Evolutionary conservation across 1,140 invertebrate species (phyloP).

Genomic region (Drosophila littoralis): DNA sequence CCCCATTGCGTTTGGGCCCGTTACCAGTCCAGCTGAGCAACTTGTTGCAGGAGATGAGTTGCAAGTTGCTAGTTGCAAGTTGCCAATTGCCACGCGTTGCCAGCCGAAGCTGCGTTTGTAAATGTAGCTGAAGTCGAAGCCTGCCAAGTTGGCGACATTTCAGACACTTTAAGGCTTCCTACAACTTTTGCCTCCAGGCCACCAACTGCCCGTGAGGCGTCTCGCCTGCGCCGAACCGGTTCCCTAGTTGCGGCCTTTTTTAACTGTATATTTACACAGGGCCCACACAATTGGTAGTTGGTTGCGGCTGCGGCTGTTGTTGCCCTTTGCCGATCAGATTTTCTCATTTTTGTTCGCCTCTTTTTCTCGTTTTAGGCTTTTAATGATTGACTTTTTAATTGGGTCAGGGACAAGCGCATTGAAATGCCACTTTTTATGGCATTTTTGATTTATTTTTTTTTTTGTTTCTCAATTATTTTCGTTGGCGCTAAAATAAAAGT

Average conservation of each 20-base stretch:
- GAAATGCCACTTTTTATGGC: slow-evolving; percentile 22
- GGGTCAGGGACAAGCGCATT: slow-evolving; percentile 64
- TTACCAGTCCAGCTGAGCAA: slow-evolving; percentile 47
- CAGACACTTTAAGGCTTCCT: slow-evolving; percentile 75
- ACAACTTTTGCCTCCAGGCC: slow-evolving; percentile 28
- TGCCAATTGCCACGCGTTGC: slow-evolving; percentile 47
- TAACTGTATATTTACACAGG: slow-evolving; percentile 30
- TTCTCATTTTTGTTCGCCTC: slow-evolving; percentile 29
- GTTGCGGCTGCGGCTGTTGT: not conserved
- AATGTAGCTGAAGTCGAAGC: slow-evolving; percentile 46
- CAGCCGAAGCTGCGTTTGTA: not conserved
- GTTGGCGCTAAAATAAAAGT: slow-evolving; percentile 8
- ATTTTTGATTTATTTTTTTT: slow-evolving; percentile 24
- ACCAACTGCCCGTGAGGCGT: not conserved
- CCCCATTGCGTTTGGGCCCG: slow-evolving; percentile 41
- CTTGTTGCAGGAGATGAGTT: slow-evolving; percentile 40
- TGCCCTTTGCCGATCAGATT: slow-evolving; percentile 44
- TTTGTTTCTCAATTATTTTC: slow-evolving; percentile 9
- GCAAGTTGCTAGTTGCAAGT: slow-evolving; percentile 15
- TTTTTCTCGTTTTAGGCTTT: slow-evolving; percentile 20
- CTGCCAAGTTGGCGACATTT: slow-evolving; percentile 78
- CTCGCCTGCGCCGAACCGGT: slow-evolving; percentile 29
- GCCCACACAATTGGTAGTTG: slow-evolving; percentile 20
- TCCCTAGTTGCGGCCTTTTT: slow-evolving; percentile 12
- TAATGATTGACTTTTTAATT: slow-evolving; percentile 55